phyloP scores from a whole-genome alignment of 2,797 vertebrate genomes.

The Nannoperca australis region DNA sequence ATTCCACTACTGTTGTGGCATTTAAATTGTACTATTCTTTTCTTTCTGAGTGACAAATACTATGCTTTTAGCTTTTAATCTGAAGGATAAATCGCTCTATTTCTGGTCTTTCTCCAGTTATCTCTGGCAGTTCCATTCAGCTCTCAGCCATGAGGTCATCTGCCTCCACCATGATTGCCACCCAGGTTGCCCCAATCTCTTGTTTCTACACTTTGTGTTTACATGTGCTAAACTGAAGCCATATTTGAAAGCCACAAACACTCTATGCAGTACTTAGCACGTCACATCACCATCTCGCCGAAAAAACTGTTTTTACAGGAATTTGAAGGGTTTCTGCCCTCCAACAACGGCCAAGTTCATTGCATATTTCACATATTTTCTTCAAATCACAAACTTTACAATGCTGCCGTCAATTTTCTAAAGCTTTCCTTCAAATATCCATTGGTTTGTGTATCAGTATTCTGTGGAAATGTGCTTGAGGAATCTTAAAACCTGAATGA shows the following conservation, averaged over 20 bases:
- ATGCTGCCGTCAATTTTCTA: neutral
- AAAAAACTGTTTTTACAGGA: neutral
- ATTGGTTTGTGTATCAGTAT: neutral
- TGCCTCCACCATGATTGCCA: slow-evolving; percentile 1
- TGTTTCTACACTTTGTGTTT: slow-evolving; percentile 15
- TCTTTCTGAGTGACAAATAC: slow-evolving; percentile 33
- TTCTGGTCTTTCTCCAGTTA: slow-evolving; percentile 38
- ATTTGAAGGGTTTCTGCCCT: neutral
- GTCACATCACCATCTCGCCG: neutral
- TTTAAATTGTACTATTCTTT: slow-evolving; percentile 2
- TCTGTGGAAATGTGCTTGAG: neutral
- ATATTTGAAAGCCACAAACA: neutral
- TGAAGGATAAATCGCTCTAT: slow-evolving; percentile 42
- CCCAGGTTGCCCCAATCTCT: neutral
- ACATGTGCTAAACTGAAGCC: slow-evolving; percentile 19
- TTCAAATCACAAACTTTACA: neutral
- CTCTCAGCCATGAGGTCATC: slow-evolving; percentile 30
- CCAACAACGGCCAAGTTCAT: neutral
- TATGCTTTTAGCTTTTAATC: slow-evolving; percentile 56
- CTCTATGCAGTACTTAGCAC: neutral
- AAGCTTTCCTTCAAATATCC: neutral
- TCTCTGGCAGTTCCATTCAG: slow-evolving; percentile 38
- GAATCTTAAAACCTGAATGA: neutral
- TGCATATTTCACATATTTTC: neutral
- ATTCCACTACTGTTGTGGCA: slow-evolving; percentile 16